Conservation (phyloP, 2,113 vertebrate genomes). For the Takifugu flavidus region DNA sequence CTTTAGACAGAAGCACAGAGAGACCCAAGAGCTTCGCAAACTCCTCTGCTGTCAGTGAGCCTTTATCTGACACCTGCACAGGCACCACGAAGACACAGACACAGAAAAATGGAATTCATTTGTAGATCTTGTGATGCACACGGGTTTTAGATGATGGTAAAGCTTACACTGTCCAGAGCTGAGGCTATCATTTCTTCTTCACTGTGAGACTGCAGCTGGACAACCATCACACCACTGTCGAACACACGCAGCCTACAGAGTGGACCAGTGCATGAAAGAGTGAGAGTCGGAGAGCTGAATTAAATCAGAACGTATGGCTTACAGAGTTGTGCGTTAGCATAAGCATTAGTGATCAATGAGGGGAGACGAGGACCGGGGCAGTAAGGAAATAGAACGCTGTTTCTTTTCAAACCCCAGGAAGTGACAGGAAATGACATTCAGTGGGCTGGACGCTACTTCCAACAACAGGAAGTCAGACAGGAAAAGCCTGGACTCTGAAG, state of each 20-base stretch:
- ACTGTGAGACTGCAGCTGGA: constrained; percentile 95
- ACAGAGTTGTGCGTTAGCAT: neutral
- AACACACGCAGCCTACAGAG: constrained; percentile 87
- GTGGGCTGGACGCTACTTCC: constrained; percentile 53
- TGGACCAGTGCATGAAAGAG: constrained; percentile 19
- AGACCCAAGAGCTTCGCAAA: constrained; percentile 95
- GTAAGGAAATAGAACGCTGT: constrained; percentile 23
- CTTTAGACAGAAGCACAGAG: constrained; percentile 96
- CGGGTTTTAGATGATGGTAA: neutral
- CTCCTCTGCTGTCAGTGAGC: constrained; percentile 93
- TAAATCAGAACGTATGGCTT: neutral
- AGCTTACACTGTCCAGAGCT: constrained; percentile 88
- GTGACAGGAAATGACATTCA: constrained; percentile 60
- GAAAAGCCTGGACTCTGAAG: constrained; percentile 66
- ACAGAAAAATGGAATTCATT: neutral
- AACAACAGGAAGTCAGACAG: constrained; percentile 77
- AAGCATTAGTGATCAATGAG: neutral
- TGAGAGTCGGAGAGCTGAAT: neutral
- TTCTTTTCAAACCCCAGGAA: constrained; percentile 57
- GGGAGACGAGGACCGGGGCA: neutral
- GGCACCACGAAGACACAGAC: neutral
- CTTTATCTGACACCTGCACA: constrained; percentile 89
- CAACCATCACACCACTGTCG: constrained; percentile 98
- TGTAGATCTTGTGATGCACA: neutral
- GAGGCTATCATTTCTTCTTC: constrained; percentile 98